Base-by-base conservation (phyloP, 2,797 vertebrate genomes). In the Apogon hyalosoma region DNA sequence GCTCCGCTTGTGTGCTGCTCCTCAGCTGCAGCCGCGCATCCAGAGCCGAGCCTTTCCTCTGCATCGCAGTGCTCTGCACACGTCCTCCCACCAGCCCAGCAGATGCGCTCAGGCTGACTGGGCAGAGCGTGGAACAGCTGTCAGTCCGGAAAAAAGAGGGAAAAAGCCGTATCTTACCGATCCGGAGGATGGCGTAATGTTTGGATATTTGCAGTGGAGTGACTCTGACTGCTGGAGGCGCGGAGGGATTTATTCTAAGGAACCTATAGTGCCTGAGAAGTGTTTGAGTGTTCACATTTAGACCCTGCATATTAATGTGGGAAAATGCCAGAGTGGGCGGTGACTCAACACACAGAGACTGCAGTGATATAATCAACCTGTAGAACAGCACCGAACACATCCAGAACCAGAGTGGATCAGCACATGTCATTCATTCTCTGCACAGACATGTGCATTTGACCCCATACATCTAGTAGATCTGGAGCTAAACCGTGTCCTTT, bases 31-130 rank as follows among this genome's bases (percentile, higher is more conserved):
- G 63, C 61, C 55, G 63, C 1, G 45, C 53, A 36, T 46, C 66
- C 39, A 50, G 6, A 41, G 3, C 21, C 12, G n/a, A 14, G 15
- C 60, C 10, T 19, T 40, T 7, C 24, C 80, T 62, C 84, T 74
- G 77, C 80, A 86, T 79, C 71, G 83, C 82, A 79, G 52, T 77
- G 78, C 79, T 63, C 80, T 72, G 80, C 85, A 74, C 45, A 69
- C 58, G 81, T 87, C 79, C 75, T 87, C 80, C 75, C 73, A 74
- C 48, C 70, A 55, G 68, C 19, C 79, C 47, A 33, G 51, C 73
- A 66, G 53, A 67, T 59, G 77, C 72, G 59, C 43, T 13, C 2
- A 48, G 62, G 47, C 16, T 57, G 77, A 53, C 51, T 40, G 75
- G 7, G 70, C 54, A 63, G 59, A 69, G 60, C 33, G n/a, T 47